Percentiles rank a stretch among this genome's conserved stretches.
Conservation (phyloP, 2,888 invertebrate genomes). For the Pegoplata infirma region DNA sequence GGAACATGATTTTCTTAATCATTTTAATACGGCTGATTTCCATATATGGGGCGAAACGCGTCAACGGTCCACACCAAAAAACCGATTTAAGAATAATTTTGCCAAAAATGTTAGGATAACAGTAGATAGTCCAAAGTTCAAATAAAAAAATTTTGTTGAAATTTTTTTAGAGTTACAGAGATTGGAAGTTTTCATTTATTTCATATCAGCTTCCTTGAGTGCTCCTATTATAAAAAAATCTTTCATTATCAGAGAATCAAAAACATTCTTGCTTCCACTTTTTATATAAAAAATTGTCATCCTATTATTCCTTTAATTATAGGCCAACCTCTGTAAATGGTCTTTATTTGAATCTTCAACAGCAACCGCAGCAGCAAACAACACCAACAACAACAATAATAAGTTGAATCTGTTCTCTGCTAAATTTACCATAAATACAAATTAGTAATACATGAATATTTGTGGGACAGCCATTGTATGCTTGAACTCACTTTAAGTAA, state of each 20-base stretch:
- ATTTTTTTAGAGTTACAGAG: no score
- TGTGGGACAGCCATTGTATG: slow-evolving; percentile 21
- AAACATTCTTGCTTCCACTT: not conserved
- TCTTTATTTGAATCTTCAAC: not conserved
- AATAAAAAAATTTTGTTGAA: no score
- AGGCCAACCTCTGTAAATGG: not conserved
- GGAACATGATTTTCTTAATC: no score
- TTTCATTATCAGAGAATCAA: not conserved
- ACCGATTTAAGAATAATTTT: no score
- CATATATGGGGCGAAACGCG: no score
- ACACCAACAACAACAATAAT: not conserved
- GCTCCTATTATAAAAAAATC: no score
- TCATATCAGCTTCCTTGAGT: no score
- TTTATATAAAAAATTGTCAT: not conserved
- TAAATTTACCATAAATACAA: slow-evolving; percentile 50
- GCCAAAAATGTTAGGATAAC: no score
- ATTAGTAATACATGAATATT: slow-evolving; percentile 41
- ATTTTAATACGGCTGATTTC: no score
- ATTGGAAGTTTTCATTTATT: no score
- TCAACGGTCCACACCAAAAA: no score
- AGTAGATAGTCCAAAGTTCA: no score
- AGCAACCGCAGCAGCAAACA: not conserved
- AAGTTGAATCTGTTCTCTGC: slow-evolving; percentile 9
- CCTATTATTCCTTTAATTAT: not conserved
- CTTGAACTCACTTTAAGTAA: slow-evolving; percentile 24